Evolutionary conservation across 2,797 vertebrate genomes (phyloP).

Genomic region (Myotis planiceps): DNA sequence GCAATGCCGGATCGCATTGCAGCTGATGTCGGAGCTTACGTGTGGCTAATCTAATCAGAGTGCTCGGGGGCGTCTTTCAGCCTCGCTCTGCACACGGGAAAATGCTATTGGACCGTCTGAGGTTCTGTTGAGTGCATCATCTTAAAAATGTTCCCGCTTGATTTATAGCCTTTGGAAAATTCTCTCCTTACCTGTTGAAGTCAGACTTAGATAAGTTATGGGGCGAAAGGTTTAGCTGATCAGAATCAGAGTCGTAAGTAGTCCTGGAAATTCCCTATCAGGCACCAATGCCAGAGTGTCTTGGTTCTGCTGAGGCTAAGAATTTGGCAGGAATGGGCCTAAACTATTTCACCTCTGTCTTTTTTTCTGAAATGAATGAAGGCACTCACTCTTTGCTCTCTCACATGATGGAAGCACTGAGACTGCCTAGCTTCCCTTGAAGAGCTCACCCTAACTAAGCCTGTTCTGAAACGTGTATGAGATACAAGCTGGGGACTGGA

Average conservation of each 20-base stretch:
- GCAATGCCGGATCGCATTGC: constrained; percentile 73
- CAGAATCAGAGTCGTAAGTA: neutral
- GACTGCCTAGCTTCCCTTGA: neutral
- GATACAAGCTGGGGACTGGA: neutral
- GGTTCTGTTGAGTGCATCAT: constrained; percentile 16
- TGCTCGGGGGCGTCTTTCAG: constrained; percentile 58
- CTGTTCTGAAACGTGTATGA: neutral
- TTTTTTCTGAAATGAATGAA: neutral
- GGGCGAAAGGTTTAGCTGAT: neutral
- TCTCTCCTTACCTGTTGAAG: neutral
- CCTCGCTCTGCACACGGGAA: neutral
- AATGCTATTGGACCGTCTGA: constrained; percentile 7
- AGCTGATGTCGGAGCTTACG: constrained; percentile 76
- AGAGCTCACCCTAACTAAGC: neutral
- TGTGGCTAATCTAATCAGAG: constrained; percentile 60
- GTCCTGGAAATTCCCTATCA: neutral
- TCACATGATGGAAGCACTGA: neutral
- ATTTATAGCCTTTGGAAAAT: constrained; percentile 23
- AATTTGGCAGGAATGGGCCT: neutral
- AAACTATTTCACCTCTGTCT: neutral
- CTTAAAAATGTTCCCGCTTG: constrained; percentile 33
- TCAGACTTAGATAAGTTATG: neutral
- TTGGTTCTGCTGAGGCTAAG: neutral
- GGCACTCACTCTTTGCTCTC: neutral
- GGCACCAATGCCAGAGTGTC: neutral